Conservation (phyloP, 2,888 invertebrate genomes). For the Drosophila fulvimacula region DNA sequence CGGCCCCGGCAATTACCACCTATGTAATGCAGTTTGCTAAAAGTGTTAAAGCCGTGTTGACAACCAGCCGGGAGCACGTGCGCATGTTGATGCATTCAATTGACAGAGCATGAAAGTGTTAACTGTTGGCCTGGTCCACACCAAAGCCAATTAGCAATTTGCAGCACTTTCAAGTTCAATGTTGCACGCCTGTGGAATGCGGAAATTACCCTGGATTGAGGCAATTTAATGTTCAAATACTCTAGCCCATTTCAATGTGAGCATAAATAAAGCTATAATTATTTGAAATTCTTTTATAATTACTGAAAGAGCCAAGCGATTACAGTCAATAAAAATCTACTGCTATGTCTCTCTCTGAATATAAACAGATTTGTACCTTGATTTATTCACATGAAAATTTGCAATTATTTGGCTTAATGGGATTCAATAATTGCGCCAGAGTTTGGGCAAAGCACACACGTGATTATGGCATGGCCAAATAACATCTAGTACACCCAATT, state of each 20-base stretch:
- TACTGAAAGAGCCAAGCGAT: neutral
- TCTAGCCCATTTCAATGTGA: neutral
- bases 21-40: slow-evolving; percentile 47
- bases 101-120: slow-evolving; percentile 77
- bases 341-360: neutral
- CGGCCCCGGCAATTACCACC: slow-evolving; percentile 32
- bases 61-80: slow-evolving; percentile 30
- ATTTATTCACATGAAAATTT: slow-evolving; percentile 18
- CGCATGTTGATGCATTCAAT: slow-evolving; percentile 37
- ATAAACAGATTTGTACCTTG: slow-evolving; percentile 5
- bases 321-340: neutral
- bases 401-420: slow-evolving; percentile 71
- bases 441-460: slow-evolving; percentile 53
- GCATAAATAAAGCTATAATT: neutral
- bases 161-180: slow-evolving; percentile 67
- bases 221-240: neutral
- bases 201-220: slow-evolving; percentile 53
- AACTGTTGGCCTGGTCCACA: slow-evolving; percentile 39
- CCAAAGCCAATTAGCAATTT: slow-evolving; percentile 42
- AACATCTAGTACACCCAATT: slow-evolving; percentile 26
- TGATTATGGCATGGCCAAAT: slow-evolving; percentile 70
- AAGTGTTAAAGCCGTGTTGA: slow-evolving; percentile 51
- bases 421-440: slow-evolving; percentile 50
- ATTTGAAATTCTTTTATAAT: neutral
- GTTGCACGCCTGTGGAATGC: slow-evolving; percentile 59